Evolutionary conservation across 2,113 vertebrate genomes (phyloP).

Genomic region (Xiphophorus maculatus): DNA sequence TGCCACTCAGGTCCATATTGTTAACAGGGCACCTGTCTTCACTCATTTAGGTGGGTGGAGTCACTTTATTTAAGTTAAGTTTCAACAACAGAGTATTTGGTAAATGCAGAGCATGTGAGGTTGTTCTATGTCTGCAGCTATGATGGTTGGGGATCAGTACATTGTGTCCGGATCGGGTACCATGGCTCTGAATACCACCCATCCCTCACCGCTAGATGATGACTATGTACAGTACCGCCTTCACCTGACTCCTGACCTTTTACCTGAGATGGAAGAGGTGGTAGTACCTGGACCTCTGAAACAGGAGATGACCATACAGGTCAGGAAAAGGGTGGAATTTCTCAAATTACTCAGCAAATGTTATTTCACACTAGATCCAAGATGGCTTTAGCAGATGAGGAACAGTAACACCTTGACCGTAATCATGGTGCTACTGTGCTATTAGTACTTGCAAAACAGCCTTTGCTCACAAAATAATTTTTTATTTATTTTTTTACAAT

Average conservation of each 20-base stretch:
- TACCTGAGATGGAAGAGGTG: conserved; percentile 88
- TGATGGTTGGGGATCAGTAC: conserved; percentile 80
- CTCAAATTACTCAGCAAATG: not conserved
- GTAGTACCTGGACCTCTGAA: conserved; percentile 80
- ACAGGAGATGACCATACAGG: conserved; percentile 87
- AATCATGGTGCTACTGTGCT: no score
- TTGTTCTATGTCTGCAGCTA: conserved; percentile 74
- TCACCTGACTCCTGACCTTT: conserved; percentile 82
- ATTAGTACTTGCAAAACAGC: no score
- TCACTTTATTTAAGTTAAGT: not conserved
- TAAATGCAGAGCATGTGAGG: not conserved
- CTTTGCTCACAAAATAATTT: not conserved
- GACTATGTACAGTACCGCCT: conserved; percentile 81
- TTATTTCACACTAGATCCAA: not conserved
- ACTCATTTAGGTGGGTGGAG: conserved; percentile 90
- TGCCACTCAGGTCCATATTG: conserved; percentile 79
- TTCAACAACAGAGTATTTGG: not conserved
- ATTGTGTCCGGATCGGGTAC: conserved; percentile 83
- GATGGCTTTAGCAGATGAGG: no score
- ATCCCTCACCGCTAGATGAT: conserved; percentile 89
- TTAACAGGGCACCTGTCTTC: conserved; percentile 89
- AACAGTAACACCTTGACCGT: no score
- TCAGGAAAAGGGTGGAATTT: conserved; percentile 42
- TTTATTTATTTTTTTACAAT: not conserved
- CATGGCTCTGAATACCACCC: conserved; percentile 81